Percentiles rank a stretch among this genome's conserved stretches.
Conservation (phyloP, 2,797 vertebrate species). For the Urophycis tenuis region DNA sequence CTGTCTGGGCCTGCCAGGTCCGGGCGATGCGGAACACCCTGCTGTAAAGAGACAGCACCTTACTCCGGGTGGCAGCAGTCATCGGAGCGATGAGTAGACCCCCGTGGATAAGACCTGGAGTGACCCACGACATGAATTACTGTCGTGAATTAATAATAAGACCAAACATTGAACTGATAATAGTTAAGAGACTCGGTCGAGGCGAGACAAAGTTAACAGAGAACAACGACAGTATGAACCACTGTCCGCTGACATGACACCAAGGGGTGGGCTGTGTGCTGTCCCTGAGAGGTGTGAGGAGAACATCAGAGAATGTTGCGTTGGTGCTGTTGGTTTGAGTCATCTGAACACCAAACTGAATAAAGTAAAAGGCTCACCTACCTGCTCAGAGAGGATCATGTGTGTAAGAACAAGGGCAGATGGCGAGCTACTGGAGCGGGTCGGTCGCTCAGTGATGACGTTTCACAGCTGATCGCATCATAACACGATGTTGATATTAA, state of each 20-base stretch:
- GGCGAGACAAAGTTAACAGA: not conserved
- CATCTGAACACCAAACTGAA: not conserved
- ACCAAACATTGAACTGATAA: not conserved
- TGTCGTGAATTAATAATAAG: not conserved
- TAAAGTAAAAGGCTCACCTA: not conserved
- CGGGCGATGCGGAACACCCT: constrained; percentile 80
- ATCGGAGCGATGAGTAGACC: constrained; percentile 56
- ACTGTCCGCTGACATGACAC: no score
- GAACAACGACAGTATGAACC: not conserved
- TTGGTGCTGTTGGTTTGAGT: not conserved
- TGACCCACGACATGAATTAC: not conserved
- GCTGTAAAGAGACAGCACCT: constrained; percentile 84
- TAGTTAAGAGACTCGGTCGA: not conserved
- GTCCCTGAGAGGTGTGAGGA: no score
- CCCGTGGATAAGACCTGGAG: not conserved
- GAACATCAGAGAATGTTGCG: not conserved
- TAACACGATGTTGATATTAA: not conserved
- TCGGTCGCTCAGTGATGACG: not conserved
- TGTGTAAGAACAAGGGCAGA: not conserved
- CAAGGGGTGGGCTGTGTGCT: no score
- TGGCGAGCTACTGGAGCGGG: not conserved
- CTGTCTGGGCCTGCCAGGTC: constrained; percentile 79
- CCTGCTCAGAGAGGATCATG: not conserved
- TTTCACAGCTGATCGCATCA: not conserved
- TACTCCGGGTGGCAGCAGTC: constrained; percentile 72